Percentiles rank a stretch among this genome's conserved stretches.
These are phyloP conservation scores for Drosophila pruinosa DNA, from an alignment of 1,140 invertebrate genomes.

Conservation along the genomic window DNA sequence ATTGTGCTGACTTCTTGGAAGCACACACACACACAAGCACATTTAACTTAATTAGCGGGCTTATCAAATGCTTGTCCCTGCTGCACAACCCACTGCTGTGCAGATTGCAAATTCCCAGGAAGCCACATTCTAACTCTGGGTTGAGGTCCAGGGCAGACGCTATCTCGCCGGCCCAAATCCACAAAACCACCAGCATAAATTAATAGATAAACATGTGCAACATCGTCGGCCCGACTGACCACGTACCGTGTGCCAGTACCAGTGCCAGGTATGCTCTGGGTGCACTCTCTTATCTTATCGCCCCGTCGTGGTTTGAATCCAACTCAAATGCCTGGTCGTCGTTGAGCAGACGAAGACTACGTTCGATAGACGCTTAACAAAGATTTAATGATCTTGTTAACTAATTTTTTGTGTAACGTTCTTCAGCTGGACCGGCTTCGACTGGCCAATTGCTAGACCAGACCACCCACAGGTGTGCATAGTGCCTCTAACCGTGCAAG, in stretches of 20 bases:
- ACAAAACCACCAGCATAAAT: conserved; percentile 73
- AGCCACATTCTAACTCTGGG: no score
- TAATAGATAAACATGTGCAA: conserved; percentile 77
- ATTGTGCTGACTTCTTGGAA: conserved; percentile 28
- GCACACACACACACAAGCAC: conserved; percentile 46
- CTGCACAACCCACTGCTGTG: conserved; percentile 49
- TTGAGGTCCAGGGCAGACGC: conserved; percentile 45
- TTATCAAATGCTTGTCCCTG: conserved; percentile 64
- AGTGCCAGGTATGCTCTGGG: conserved; percentile 6
- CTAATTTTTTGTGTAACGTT: conserved; percentile 53
- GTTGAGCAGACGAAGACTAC: conserved; percentile 8
- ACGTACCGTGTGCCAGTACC: conserved; percentile 45
- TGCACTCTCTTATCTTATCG: conserved; percentile 15
- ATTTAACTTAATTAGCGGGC: conserved; percentile 73
- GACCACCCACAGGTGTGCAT: conserved; percentile 66
- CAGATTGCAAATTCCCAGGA: conserved; percentile 34
- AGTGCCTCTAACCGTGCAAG: conserved; percentile 46
- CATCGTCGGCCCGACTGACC: conserved; percentile 13
- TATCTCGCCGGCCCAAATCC: conserved; percentile 53
- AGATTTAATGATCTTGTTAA: conserved; percentile 80
- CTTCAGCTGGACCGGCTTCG: no score
- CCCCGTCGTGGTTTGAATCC: not conserved
- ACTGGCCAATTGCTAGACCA: not conserved
- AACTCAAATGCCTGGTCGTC: conserved; percentile 43
- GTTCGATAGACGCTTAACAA: conserved; percentile 15